Evolutionary conservation across 2,113 vertebrate genomes (phyloP), one percentile per base, ranked within the genome.

Genomic region (Xenotilapia longispinis): DNA sequence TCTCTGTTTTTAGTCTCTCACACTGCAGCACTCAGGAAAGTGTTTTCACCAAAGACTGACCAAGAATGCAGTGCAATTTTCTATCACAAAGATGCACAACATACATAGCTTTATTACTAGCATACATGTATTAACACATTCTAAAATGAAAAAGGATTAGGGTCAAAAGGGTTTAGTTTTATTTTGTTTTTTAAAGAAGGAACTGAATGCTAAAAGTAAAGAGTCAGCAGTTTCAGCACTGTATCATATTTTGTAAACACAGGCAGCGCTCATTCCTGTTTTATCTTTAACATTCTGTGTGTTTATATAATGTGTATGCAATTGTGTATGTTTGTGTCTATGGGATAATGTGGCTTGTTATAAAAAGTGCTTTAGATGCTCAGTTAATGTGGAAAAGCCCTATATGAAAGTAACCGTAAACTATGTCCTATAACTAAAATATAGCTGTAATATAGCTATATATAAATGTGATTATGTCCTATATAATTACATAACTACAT

Each of bases 1-100:
- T 85, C 58, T 88, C 58, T 86, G 85, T 88, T 93, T 92, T 94
- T 87, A 90, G 80, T 79, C 60, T 88, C 70, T 81, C 73, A 26
- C 31, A 60, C 81, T 51, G 51, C 78, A 7, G 23, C 15, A 4
- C 75, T 84, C 17, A 33, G 58, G 58, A 88, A 88, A 87, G 55
- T 28, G 21, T 91, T 88, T 91, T 54, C 54, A 49, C 38, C 73
- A 28, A 51, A 42, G n/a, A 40, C 31, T 17, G 54, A 55, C 38
- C 26, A 75, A 63, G 42, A 80, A 84, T 73, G 58, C 17, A 5
- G 15, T 84, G 26, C n/a, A 86, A 6, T 73, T 88, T 83, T 36
- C 21, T 68, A 3, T 45, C 23, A 10, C 65, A 82, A n/a, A 53
- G 26, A 60, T 31, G 17, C 4, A 53, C 11, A 21, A 51, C 19